These are phyloP conservation scores for Monomorium pharaonis DNA, from an alignment of 1,140 invertebrate genomes.

Conservation along the genomic window DNA sequence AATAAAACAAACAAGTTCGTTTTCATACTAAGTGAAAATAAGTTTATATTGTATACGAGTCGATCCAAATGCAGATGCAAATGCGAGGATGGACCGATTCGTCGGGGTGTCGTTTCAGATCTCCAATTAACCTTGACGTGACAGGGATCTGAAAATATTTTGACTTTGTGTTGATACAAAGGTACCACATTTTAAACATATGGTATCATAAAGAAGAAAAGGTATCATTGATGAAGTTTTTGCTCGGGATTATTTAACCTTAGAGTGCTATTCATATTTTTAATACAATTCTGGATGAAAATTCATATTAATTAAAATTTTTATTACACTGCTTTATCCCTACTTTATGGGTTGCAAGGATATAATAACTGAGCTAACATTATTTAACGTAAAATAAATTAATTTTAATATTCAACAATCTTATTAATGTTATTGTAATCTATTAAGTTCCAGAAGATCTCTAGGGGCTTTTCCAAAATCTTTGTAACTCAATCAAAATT, in stretches of 20 bases:
- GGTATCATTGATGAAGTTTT: not conserved
- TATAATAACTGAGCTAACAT: too few relatives aligned
- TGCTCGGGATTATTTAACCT: not conserved
- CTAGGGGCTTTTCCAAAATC: too few relatives aligned
- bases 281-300: too few relatives aligned
- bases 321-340: too few relatives aligned
- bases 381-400: too few relatives aligned
- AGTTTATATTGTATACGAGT: not conserved
- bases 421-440: too few relatives aligned
- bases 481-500: too few relatives aligned
- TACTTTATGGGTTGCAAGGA: too few relatives aligned
- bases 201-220: not conserved
- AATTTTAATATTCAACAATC: too few relatives aligned
- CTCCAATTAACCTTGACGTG: not conserved
- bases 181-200: not conserved
- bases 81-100: not conserved
- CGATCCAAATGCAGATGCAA: conserved; percentile 8
- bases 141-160: conserved; percentile 43
- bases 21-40: conserved; percentile 44
- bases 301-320: too few relatives aligned
- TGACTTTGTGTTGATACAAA: not conserved
- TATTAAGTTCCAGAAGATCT: too few relatives aligned
- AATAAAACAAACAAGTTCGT: conserved; percentile 61
- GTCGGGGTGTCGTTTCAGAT: not conserved
- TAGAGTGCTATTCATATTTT: too few relatives aligned